These are phyloP conservation scores for Acleris sparsana DNA, from an alignment of 2,888 invertebrate genomes.

Conservation along the genomic window DNA sequence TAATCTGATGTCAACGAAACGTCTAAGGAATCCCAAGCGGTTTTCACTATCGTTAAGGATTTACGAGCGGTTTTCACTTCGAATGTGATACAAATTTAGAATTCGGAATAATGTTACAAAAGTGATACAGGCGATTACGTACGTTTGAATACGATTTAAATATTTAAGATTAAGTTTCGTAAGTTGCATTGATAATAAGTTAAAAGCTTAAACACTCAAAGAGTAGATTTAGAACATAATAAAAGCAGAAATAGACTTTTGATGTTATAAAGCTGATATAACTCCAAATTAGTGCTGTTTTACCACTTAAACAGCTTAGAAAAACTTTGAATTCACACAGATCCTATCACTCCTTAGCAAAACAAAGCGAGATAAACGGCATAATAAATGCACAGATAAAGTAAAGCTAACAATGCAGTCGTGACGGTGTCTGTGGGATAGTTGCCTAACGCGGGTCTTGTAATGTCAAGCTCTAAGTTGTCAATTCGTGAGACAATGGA, in stretches of 20 bases:
- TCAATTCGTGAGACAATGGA: conserved; percentile 28
- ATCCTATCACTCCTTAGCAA: conserved; percentile 12
- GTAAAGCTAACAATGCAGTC: conserved; percentile 34
- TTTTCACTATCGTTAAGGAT: conserved; percentile 35
- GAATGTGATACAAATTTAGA: conserved; percentile 30
- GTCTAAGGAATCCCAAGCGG: conserved; percentile 30
- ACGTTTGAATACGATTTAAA: conserved; percentile 17
- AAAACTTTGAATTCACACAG: conserved; percentile 7
- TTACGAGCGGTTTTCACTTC: conserved; percentile 32
- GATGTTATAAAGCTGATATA: conserved; percentile 1
- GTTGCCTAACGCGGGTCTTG: conserved; percentile 26
- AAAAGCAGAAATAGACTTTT: background rate
- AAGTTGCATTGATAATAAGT: background rate
- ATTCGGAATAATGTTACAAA: conserved; percentile 14
- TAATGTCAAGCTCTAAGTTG: conserved; percentile 35
- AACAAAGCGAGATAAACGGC: conserved; percentile 19
- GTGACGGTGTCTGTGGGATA: conserved; percentile 32
- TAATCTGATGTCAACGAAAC: conserved; percentile 28
- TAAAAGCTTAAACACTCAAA: too few species aligned
- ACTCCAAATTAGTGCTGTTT: background rate
- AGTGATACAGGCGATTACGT: conserved; percentile 13
- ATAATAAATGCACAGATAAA: conserved; percentile 27
- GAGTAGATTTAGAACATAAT: too few species aligned
- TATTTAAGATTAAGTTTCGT: conserved; percentile 2
- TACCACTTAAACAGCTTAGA: conserved; percentile 2